Conservation (phyloP, 1,140 invertebrate genomes). For the Sminthurides bifidus region DNA sequence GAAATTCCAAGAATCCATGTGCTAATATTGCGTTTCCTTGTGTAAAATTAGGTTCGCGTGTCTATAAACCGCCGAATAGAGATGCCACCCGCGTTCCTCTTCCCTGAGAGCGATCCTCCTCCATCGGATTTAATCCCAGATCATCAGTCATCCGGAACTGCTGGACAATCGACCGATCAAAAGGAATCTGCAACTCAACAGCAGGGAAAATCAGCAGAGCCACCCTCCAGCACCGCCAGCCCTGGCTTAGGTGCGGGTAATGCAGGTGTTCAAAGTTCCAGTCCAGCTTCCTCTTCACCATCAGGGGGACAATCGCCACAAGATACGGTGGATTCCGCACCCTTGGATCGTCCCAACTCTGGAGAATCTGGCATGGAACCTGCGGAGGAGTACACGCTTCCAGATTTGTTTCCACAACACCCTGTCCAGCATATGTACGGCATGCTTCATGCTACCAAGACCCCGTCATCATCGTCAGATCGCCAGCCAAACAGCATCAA, state of each 20-base stretch:
- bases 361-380: background rate
- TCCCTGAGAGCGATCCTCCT: slow-evolving; percentile 58
- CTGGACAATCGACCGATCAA: background rate
- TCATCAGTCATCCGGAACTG: slow-evolving; percentile 35
- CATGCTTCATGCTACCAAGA: no score
- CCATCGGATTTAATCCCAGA: slow-evolving; percentile 45
- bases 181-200: background rate
- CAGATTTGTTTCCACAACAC: slow-evolving; percentile 24
- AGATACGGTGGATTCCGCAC: slow-evolving; percentile 19
- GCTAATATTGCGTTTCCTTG: slow-evolving; percentile 14
- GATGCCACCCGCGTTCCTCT: slow-evolving; percentile 67
- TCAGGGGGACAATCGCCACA: background rate
- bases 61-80: slow-evolving; percentile 61
- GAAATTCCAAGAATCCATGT: slow-evolving; percentile 32
- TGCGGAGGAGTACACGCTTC: slow-evolving; percentile 28
- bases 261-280: background rate
- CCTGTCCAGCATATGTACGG: no score
- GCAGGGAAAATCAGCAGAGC: background rate
- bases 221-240: background rate
- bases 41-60: slow-evolving; percentile 41
- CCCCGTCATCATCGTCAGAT: background rate
- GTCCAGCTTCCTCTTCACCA: background rate
- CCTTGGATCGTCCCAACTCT: no score
- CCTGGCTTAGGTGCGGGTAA: background rate
- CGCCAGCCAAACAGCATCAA: background rate